Conservation (phyloP, 2,797 vertebrate species). For the Crax fasciolata region DNA sequence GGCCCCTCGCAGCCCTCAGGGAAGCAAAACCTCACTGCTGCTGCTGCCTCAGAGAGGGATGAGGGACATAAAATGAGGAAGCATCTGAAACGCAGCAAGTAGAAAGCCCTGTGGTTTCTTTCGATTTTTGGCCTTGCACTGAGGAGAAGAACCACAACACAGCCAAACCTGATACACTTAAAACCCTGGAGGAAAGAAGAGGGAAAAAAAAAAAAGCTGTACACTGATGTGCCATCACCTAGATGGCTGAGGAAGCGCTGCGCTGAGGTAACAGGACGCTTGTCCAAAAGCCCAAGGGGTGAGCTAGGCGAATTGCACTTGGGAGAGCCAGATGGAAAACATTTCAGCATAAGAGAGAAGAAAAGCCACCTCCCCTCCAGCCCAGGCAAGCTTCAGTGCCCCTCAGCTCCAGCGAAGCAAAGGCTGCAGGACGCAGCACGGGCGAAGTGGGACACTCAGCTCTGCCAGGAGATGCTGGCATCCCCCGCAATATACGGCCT, state of each 20-base stretch:
- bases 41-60: not conserved
- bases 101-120: not conserved
- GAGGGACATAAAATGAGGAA: constrained; percentile 18
- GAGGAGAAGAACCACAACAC: not conserved
- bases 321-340: constrained; percentile 44
- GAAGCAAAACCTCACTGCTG: not conserved
- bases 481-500: constrained; percentile 56
- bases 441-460: not conserved
- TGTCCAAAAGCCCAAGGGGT: not conserved
- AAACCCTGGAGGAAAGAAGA: not conserved
- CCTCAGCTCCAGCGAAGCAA: not conserved
- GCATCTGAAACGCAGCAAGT: not conserved
- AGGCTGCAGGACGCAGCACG: not conserved
- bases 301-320: not conserved
- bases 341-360: not conserved
- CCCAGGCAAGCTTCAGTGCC: not conserved
- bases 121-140: not conserved
- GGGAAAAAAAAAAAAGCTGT: not conserved
- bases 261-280: not conserved
- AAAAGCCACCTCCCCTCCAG: constrained; percentile 5
- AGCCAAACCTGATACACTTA: not conserved
- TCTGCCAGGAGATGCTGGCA: constrained; percentile 60
- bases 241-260: not conserved
- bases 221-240: constrained; percentile 6
- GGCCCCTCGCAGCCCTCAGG: rapidly evolving